Conservation (phyloP, 2,113 vertebrate genomes). For the Herpetotheres cachinnans region DNA sequence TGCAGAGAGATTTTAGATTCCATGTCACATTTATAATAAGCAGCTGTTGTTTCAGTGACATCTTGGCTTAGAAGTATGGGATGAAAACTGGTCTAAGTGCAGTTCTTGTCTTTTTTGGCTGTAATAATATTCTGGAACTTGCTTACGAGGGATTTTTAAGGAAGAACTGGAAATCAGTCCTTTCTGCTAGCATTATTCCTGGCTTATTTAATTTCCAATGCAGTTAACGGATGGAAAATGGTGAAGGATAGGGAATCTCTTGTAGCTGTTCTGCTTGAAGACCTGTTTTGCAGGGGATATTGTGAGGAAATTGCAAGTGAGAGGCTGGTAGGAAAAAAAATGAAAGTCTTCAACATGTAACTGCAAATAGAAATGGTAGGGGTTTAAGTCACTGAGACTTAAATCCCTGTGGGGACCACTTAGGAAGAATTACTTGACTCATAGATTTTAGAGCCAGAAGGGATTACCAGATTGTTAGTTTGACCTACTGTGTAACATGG, state of each 20-base stretch:
- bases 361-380: background rate
- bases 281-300: background rate
- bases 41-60: conserved; percentile 18
- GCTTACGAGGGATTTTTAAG: background rate
- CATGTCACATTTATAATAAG: background rate
- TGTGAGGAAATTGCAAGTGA: background rate
- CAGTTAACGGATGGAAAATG: background rate
- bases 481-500: background rate
- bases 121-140: background rate
- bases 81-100: conserved; percentile 1
- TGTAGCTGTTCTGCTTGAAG: background rate
- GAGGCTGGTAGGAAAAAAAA: background rate
- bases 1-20: background rate
- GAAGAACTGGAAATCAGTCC: background rate
- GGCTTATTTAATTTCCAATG: background rate
- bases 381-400: background rate
- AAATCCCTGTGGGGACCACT: background rate
- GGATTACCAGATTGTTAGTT: conserved; percentile 20
- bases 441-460: conserved; percentile 3
- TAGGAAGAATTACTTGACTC: background rate
- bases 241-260: background rate
- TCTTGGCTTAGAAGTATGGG: background rate
- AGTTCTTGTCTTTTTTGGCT: background rate
- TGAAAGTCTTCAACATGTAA: background rate
- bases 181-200: background rate